Evolutionary conservation across 2,113 vertebrate species (phyloP), one percentile per base, ranked within the genome.

Genomic region (Channa maculata): DNA sequence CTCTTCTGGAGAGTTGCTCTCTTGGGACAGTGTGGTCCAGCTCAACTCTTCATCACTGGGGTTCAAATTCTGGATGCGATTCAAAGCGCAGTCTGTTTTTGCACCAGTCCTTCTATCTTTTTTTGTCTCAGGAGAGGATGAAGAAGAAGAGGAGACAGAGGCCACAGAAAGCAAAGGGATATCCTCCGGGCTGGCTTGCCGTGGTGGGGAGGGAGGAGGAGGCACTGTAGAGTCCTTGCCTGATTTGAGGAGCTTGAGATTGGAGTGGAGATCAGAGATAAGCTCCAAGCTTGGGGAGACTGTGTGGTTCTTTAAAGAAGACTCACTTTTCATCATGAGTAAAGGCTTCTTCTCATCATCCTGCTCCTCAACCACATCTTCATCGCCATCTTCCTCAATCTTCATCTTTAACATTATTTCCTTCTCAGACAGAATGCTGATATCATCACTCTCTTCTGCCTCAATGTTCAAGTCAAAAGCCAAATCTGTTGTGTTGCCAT

Each of bases 21-120:
- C 98, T 73, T 99, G 97, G 51, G 98, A 99, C 88, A 99, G 82
- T 0, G 97, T 98, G 3, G 98, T 98, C 98, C 98, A 99, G 89
- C 97, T 99, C 64, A 97, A 95, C 85, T 99, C 98, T 86, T 99
- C 98, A 3, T 99, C 98, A 0, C 98, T 99, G 0, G 96, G 96
- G 3, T 95, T 97, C 85, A 98, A 89, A 91, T 97, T 99, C 91
- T 98, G 97, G 91, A 99, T 99, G 66, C 97, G 95, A 65, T 98
- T 97, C 43, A 99, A 94, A 0, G 97, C 97, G 2, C 97, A 98
- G 69, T 98, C 97, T 0, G 97, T 98, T 91, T 98, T 98, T 51
- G 97, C 97, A 0, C 97, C 98, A 0, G 97, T 97, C 92, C 96
- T 95, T 51, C 97, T 92, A 85, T 99, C 97, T 80, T 99, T 98